These are phyloP conservation scores for Meloidogyne hapla DNA, from an alignment of 1,140 invertebrate genomes.

Conservation along the genomic window DNA sequence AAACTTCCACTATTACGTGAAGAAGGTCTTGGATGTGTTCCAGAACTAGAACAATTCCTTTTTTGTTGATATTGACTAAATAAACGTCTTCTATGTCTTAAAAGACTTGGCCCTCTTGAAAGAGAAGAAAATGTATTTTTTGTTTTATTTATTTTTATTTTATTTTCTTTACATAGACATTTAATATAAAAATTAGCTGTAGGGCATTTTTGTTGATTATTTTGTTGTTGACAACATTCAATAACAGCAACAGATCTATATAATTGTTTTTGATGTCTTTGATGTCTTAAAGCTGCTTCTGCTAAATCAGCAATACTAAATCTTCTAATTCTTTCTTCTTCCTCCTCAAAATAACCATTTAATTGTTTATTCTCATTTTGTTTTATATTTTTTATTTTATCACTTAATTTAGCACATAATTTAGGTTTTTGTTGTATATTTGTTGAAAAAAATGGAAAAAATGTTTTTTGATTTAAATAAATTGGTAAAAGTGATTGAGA, in stretches of 20 bases:
- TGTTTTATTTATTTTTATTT: background rate
- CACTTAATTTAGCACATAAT: background rate
- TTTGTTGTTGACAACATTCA: constrained; percentile 4
- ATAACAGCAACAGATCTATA: background rate
- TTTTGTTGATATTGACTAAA: constrained; percentile 8
- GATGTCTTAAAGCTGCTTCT: constrained; percentile 22
- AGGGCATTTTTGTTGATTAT: background rate
- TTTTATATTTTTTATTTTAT: background rate
- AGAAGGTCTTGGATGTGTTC: background rate
- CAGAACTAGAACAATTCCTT: background rate
- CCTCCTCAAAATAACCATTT: background rate
- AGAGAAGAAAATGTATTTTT: background rate
- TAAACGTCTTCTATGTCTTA: background rate
- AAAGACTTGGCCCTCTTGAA: background rate
- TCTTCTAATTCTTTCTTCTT: constrained; percentile 2
- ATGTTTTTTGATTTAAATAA: no score
- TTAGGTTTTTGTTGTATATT: background rate
- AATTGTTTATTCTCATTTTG: background rate
- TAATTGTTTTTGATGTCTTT: constrained; percentile 6
- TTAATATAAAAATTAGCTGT: background rate
- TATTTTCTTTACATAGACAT: background rate
- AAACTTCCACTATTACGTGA: constrained; percentile 1
- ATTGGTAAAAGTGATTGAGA: background rate
- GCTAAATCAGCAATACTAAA: constrained; percentile 17
- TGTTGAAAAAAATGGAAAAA: no score